Evolutionary conservation across 2,797 vertebrate genomes (phyloP).

Genomic region (Danio albolineatus): DNA sequence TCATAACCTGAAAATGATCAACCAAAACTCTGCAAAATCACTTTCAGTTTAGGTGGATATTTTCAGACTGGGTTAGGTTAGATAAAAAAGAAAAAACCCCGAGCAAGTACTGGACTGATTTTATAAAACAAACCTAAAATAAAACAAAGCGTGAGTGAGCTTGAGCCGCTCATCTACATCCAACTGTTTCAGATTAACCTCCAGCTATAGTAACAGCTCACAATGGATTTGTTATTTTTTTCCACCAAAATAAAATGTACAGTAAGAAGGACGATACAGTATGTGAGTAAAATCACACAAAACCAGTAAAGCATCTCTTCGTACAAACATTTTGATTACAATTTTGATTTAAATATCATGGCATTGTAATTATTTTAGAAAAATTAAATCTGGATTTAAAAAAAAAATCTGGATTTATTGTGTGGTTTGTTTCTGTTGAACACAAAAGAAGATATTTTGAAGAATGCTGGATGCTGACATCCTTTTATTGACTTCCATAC

Average conservation of each 20-base stretch:
- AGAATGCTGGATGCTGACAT: too few relatives aligned
- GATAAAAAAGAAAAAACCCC: not conserved
- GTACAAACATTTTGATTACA: too few relatives aligned
- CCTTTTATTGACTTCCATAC: too few relatives aligned
- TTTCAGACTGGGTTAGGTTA: not conserved
- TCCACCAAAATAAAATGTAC: not conserved
- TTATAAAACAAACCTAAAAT: not conserved
- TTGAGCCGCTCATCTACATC: not conserved
- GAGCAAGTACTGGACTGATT: not conserved
- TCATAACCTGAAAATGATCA: not conserved
- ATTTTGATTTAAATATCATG: too few relatives aligned
- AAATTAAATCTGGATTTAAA: too few relatives aligned
- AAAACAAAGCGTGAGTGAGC: not conserved
- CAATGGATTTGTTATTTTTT: not conserved
- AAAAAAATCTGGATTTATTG: too few relatives aligned
- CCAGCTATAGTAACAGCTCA: not conserved
- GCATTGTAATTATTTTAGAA: too few relatives aligned
- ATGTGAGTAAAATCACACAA: constrained; percentile 56
- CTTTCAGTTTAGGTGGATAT: not conserved
- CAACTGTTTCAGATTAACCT: not conserved
- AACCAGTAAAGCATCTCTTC: not conserved
- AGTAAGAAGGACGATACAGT: constrained; percentile 61
- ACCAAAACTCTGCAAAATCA: not conserved
- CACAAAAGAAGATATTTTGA: too few relatives aligned
- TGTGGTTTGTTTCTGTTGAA: too few relatives aligned